Evolutionary conservation across 2,888 invertebrate species (phyloP), one percentile per base, ranked within the genome.

Genomic region (Ennomos quercinarius): DNA sequence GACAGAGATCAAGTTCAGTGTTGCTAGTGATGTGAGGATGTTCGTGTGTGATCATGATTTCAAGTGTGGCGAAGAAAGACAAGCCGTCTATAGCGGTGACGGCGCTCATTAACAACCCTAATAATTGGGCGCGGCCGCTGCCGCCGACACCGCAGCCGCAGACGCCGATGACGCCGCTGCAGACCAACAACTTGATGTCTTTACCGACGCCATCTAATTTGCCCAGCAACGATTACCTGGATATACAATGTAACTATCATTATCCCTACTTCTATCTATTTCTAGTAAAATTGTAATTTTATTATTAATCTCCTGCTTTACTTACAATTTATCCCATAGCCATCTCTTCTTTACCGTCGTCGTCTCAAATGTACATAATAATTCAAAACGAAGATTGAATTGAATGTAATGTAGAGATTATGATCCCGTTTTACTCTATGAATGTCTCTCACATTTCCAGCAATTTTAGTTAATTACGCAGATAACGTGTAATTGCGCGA

Each of bases 31-130:
- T 89, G 90, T 89, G 89, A 91, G 88, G 87, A 88, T 87, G 83
- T 70, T 89, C 86, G 87, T 88, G 84, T 70, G 83, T 85, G 81
- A 89, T 83, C 83, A 91, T 92, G 93, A 91, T 92, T 92, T 90
- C 92, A 78, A 87, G 87, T 79, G 77, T 96, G 96, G 95, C 96
- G 94, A 96, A 96, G 94, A 96, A 96, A 92, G 96, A 96, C 89
- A 96, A 96, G 86, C 96, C 96, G 78, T 96, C 96, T 93, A 96
- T 96, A 95, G 96, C 96, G 84, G 96, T 97, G 81, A 95, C 96
- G 78, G 96, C 96, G 77, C 95, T 96, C 83, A 96, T 96, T 81
- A 95, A 95, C 85, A 61, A 61, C 17, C 51, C 55, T 1, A 95
- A 95, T 95, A 93, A 94, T 73, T 93, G 83, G 88, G 95, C 86